Conservation (phyloP, 2,113 vertebrate genomes). For the Apteryx mantelli region DNA sequence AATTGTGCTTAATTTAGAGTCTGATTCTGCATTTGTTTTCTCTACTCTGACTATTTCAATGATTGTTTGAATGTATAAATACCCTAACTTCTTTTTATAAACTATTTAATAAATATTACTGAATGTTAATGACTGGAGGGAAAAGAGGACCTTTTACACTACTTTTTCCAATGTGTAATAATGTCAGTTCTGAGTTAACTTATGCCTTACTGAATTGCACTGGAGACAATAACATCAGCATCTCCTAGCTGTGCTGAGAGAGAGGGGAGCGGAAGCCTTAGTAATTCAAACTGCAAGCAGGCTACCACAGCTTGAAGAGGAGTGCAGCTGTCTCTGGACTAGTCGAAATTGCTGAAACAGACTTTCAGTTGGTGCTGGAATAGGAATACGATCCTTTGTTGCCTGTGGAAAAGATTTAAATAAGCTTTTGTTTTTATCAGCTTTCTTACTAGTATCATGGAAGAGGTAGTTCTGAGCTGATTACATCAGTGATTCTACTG, state of each 20-base stretch:
- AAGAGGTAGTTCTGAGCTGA: slow-evolving; percentile 29
- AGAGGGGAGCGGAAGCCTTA: slow-evolving; percentile 21
- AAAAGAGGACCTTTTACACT: slow-evolving; percentile 77
- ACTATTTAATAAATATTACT: slow-evolving; percentile 75
- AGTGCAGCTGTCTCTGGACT: slow-evolving; percentile 46
- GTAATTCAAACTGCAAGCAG: neutral
- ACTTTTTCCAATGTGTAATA: slow-evolving; percentile 69
- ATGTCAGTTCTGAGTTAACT: slow-evolving; percentile 61
- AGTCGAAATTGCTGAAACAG: slow-evolving; percentile 29
- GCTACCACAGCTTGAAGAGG: slow-evolving; percentile 41
- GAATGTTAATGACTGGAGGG: slow-evolving; percentile 69
- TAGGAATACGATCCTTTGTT: neutral
- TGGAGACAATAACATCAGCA: slow-evolving; percentile 15
- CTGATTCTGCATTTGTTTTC: slow-evolving; percentile 53
- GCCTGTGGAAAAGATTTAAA: neutral
- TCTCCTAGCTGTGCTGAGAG: slow-evolving; percentile 47
- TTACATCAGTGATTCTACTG: neutral
- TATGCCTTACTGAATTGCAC: slow-evolving; percentile 76
- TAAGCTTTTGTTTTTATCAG: slow-evolving; percentile 13
- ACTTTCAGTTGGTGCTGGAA: slow-evolving; percentile 50
- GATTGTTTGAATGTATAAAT: slow-evolving; percentile 76
- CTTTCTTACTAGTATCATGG: neutral
- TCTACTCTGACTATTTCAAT: slow-evolving; percentile 58
- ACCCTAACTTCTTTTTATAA: slow-evolving; percentile 73
- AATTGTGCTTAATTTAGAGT: slow-evolving; percentile 64